Percentiles rank a stretch among this genome's conserved stretches.
Conservation (phyloP, 2,888 invertebrate species). For the Parnassius orleans region DNA sequence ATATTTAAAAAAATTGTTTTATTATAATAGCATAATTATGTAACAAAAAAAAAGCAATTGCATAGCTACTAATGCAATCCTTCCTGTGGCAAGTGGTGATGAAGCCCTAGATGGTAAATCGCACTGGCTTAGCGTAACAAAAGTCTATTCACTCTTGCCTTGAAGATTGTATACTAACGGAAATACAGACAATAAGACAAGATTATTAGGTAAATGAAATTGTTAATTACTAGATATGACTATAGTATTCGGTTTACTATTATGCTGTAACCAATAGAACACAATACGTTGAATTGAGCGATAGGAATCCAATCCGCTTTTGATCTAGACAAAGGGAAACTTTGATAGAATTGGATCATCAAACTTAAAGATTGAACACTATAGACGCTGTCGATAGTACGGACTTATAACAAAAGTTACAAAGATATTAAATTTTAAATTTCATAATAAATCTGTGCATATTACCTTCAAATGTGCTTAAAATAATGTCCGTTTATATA, state of each 20-base stretch:
- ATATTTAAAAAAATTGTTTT: too few species aligned
- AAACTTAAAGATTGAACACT: slow-evolving; percentile 41
- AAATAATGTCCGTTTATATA: not conserved
- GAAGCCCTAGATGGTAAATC: too few species aligned
- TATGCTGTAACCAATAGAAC: slow-evolving; percentile 43
- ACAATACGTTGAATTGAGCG: slow-evolving; percentile 52
- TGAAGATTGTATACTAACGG: too few species aligned
- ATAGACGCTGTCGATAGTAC: slow-evolving; percentile 31
- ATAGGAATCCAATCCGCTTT: slow-evolving; percentile 60
- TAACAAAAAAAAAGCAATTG: too few species aligned
- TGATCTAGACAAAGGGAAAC: slow-evolving; percentile 61
- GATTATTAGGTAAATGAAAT: too few species aligned
- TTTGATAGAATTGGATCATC: slow-evolving; percentile 55
- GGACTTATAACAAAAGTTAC: slow-evolving; percentile 18
- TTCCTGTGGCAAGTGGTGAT: too few species aligned
- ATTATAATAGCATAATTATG: too few species aligned
- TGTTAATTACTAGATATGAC: too few species aligned
- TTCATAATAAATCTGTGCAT: not conserved
- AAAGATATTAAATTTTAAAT: slow-evolving; percentile 15
- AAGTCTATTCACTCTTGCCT: too few species aligned
- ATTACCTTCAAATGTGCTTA: not conserved
- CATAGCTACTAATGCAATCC: too few species aligned
- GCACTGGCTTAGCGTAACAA: too few species aligned
- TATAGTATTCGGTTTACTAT: slow-evolving; percentile 1
- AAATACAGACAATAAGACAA: too few species aligned